Conservation (phyloP, 1,140 invertebrate species). For the Heterodera carotae region DNA sequence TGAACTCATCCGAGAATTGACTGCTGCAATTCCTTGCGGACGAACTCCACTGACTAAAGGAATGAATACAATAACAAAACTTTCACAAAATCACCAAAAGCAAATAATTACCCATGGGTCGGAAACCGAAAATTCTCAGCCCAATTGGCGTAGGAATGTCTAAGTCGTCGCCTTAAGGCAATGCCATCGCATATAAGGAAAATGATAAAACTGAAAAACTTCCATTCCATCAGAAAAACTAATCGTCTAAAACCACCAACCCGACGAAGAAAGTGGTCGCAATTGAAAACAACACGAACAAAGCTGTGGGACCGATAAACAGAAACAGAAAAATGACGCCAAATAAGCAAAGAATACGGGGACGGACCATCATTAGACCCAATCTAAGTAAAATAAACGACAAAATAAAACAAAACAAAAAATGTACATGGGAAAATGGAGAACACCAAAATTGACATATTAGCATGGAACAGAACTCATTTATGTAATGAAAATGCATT, state of each 20-base stretch:
- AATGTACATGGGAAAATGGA: too few relatives aligned
- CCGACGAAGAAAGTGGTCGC: neutral
- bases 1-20: constrained; percentile 19
- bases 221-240: neutral
- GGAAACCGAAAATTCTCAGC: neutral
- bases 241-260: neutral
- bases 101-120: neutral
- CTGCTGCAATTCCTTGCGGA: neutral
- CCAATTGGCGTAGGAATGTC: neutral
- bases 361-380: neutral
- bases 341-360: neutral
- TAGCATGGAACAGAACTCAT: too few relatives aligned
- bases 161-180: neutral
- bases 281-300: neutral
- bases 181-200: constrained; percentile 1
- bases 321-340: neutral
- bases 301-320: neutral
- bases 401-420: too few relatives aligned
- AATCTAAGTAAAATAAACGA: too few relatives aligned
- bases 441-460: too few relatives aligned
- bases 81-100: constrained; percentile 3
- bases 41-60: neutral
- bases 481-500: too few relatives aligned
- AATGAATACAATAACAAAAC: neutral
- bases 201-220: neutral